Base-by-base conservation (phyloP, 2,888 invertebrate species). In the Amiota communis region DNA sequence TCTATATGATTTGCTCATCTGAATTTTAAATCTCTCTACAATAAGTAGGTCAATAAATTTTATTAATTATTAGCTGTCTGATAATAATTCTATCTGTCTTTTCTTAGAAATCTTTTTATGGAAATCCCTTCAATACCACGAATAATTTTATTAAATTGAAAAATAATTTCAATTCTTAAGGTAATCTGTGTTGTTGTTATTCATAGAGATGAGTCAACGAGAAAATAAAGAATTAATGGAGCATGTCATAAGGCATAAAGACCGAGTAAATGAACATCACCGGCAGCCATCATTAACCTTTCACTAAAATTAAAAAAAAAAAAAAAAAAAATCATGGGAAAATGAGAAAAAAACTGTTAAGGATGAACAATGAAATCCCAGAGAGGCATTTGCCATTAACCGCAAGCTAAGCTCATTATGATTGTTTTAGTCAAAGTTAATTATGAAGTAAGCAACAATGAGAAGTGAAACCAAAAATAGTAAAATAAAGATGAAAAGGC, bases 281-380 rank as follows among this genome's bases (percentile, higher is more conserved):
- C 53, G 51, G 67, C 53, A 68, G 67, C 23, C 51, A 68, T 68
- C 67, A 53, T 53, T 68, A 68, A 68, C 67, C 67, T 68, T 68
- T 36, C 53, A 53, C 53, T 2, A 6, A 36, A 36, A 6, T 36
- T 6, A 36, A 36, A 36, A 36, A 36, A 36, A 6, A 36, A 36
- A 36, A 6, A 6, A 36, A 36, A 36, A 36, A 36, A 36, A 36
- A 36, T 23, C 3, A 3, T 23, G 23, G 3, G 6, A 36, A 36
- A 6, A 36, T 23, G 23, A 36, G 36, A 4, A 68, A 51, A 53
- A 9, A 23, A 46, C 23, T 63, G 67, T 53, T 10, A 13, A 23
- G 51, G 6, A n/a, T n/a, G 13, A 51, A 23, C 49, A 20, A 68
- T 59, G 59, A 17, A 20, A 59, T 20, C n/a, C 53, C 53, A 51